A percentile compares a stretch with the other conserved stretches of the same genome.
These are phyloP conservation scores for Caenorhabditis drosophilae DNA, from an alignment of 2,888 invertebrate genomes.

Conservation along the genomic window DNA sequence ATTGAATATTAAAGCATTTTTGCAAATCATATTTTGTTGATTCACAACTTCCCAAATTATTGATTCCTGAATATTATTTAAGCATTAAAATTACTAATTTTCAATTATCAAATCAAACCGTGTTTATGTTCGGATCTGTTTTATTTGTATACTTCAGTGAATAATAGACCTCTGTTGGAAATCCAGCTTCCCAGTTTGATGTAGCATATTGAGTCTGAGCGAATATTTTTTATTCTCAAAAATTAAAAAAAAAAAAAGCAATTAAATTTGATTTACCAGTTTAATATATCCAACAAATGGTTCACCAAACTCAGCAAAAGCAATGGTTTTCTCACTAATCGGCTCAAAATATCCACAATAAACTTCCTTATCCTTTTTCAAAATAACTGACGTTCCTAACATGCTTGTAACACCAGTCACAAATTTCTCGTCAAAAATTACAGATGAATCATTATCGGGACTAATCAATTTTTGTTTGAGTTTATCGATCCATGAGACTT, in stretches of 20 bases:
- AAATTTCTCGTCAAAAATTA: conserved; percentile 41
- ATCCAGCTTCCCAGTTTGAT: conserved; percentile 38
- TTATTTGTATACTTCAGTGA: conserved; percentile 26
- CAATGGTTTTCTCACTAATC: conserved; percentile 28
- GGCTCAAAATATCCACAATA: conserved; percentile 52
- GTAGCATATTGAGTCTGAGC: conserved; percentile 41
- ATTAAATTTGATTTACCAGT: conserved; percentile 24
- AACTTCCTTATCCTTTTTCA: conserved; percentile 36
- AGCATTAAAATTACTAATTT: not conserved
- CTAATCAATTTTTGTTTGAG: conserved; percentile 26
- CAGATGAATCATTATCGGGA: conserved; percentile 45
- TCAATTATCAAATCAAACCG: too few relatives aligned
- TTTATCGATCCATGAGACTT: conserved; percentile 34
- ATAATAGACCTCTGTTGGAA: conserved; percentile 49
- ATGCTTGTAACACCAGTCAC: conserved; percentile 42
- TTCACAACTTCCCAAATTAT: conserved; percentile 48
- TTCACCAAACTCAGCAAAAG: conserved; percentile 42
- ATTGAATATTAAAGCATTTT: conserved; percentile 40
- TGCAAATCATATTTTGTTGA: conserved; percentile 34
- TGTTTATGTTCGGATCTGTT: conserved; percentile 10
- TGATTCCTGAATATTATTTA: conserved; percentile 24
- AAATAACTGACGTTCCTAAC: conserved; percentile 33
- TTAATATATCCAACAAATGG: conserved; percentile 46
- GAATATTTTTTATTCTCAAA: not conserved
- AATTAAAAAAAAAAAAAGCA: not conserved